Percentiles rank a stretch among this genome's conserved stretches.
These are phyloP conservation scores for Drosophila crucigera DNA, from an alignment of 2,888 invertebrate genomes.

Conservation along the genomic window DNA sequence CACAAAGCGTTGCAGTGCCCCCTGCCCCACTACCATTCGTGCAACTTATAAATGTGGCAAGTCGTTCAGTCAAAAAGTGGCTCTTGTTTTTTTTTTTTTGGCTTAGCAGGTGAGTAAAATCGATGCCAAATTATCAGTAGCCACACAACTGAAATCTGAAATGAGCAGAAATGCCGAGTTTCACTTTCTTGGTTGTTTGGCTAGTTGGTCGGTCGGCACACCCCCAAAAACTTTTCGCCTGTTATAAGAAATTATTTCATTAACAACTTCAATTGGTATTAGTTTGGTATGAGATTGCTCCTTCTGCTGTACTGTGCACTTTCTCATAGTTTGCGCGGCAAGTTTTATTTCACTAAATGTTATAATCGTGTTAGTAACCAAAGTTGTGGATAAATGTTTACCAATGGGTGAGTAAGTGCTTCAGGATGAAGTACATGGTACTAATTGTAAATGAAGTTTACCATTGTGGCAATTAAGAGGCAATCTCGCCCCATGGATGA, in stretches of 20 bases:
- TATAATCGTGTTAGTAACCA: constrained; percentile 75
- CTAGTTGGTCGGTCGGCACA: neutral
- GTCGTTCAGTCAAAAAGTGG: constrained; percentile 40
- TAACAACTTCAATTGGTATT: constrained; percentile 77
- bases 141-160: constrained; percentile 46
- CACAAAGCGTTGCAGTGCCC: constrained; percentile 53
- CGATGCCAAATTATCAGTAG: constrained; percentile 60
- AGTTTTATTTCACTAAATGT: constrained; percentile 71
- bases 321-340: constrained; percentile 48
- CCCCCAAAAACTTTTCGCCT: constrained; percentile 48
- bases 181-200: constrained; percentile 64
- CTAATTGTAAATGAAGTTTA: constrained; percentile 79
- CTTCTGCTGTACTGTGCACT: constrained; percentile 34
- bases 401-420: constrained; percentile 69
- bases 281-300: constrained; percentile 56
- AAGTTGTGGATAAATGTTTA: constrained; percentile 76
- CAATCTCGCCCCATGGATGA: constrained; percentile 12
- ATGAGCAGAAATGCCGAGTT: constrained; percentile 67
- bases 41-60: constrained; percentile 41
- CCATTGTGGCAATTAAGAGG: constrained; percentile 58
- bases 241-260: constrained; percentile 76
- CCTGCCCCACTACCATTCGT: neutral
- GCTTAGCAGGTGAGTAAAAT: constrained; percentile 46
- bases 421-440: constrained; percentile 56
- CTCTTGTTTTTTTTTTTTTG: constrained; percentile 6